phyloP scores from a whole-genome alignment of 2,888 invertebrate species.

The Rambutsinella grinnellia region DNA sequence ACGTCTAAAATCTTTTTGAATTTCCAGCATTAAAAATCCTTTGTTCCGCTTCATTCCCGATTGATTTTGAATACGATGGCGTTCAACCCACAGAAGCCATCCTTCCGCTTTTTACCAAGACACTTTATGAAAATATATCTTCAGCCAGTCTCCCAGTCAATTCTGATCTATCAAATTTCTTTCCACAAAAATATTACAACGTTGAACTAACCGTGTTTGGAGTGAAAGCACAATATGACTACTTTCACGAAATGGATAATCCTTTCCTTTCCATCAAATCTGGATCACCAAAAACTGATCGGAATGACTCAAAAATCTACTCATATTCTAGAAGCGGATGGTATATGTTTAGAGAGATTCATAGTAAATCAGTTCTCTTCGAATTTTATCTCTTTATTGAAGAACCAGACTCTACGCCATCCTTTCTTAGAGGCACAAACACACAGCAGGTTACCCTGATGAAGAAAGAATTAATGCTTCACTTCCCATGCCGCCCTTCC shows the following conservation, averaged over 20 bases:
- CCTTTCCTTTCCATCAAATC: slow-evolving; percentile 14
- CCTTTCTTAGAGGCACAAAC: not conserved
- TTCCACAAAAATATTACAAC: not conserved
- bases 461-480: not conserved
- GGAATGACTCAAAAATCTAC: not conserved
- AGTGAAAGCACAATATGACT: slow-evolving; percentile 1
- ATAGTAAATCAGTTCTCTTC: not conserved
- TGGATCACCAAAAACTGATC: not conserved
- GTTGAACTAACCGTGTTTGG: slow-evolving; percentile 8
- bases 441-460: not conserved
- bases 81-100: slow-evolving; percentile 16
- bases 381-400: slow-evolving; percentile 10
- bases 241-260: slow-evolving; percentile 5
- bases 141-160: not conserved
- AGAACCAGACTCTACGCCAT: not conserved
- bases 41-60: slow-evolving; percentile 1
- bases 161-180: not conserved
- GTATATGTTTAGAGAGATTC: slow-evolving; percentile 14
- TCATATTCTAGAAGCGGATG: not conserved
- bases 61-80: slow-evolving; percentile 17
- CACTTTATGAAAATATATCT: not conserved
- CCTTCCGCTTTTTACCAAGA: slow-evolving; percentile 5
- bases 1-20: no score
- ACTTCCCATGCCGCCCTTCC: slow-evolving; percentile 8
- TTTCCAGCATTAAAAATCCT: slow-evolving; percentile 4